Base-by-base conservation (phyloP, 1,140 invertebrate genomes). In the Papilio aristodemus region DNA sequence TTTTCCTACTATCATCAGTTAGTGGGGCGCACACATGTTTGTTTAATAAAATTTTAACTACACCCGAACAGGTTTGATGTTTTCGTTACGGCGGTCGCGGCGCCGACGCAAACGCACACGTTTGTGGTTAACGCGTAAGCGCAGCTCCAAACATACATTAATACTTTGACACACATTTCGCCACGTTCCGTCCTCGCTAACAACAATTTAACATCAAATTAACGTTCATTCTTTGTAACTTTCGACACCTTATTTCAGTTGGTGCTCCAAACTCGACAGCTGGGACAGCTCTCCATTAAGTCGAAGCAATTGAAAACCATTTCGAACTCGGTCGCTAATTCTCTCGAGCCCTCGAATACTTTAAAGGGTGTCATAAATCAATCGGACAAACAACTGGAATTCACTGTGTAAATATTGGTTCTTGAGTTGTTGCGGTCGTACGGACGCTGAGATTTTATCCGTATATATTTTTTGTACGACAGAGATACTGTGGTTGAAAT, bases 61-160 rank as follows among this genome's bases (percentile, higher is more conserved):
- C 74, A 78, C 77, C 64, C 69, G 71, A 82, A 84, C 80, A 75
- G 79, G 85, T 84, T 82, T 79, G 60, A 78, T 79, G 78, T 83
- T 84, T 85, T 81, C 76, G 78, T 79, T 78, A 71, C 60, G 67
- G 74, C 54, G 67, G 74, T 46, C 71, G 60, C 72, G 70, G 79
- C 77, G 79, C 77, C 80, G 71, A 46, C 69, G 59, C 71, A 60
- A 67, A 74, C 75, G 19, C 46, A 73, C 75, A 76, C 73, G 83
- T 84, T 83, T 81, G 86, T 79, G 83, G 84, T 85, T 83, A 86
- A 86, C 78, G 79, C 78, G 82, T 83, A 80, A 79, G 71, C 73
- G 60, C 76, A 76, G 73, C 57, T 68, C 71, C 77, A 75, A 77
- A 79, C 77, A 74, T 73, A 63, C 75, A 75, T 82, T 81, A 83